Evolutionary conservation across 2,888 invertebrate genomes (phyloP), one percentile per base, ranked within the genome.

Genomic region (Melanophora roralis): DNA sequence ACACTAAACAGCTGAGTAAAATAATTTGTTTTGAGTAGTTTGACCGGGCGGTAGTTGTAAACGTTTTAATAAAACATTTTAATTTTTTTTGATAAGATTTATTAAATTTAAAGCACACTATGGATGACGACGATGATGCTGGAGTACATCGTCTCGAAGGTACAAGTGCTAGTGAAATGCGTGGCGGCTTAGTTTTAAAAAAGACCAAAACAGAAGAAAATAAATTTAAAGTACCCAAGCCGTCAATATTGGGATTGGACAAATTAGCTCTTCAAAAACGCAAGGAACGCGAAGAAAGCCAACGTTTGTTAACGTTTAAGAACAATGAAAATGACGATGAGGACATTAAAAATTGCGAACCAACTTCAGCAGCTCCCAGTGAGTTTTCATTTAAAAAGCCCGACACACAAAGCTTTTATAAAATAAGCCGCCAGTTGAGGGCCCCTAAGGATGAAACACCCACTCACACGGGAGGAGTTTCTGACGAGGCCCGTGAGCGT

Each of bases 391-490:
- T 89, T 57, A 90, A 89, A 80, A 89, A 88, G 12, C 89, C 87
- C 1, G 88, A 89, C 75, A 86, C 85, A 5, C 86, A 85, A 65
- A 87, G 85, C 84, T 86, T 86, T 53, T 88, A 90, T 34, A 89
- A 88, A 74, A 68, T 89, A 1, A 88, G 85, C 36, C 85, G 95
- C 55, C 94, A 95, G 88, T 96, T 97, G 86, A 92, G 98, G 57
- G 92, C 93, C 59, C 92, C 94, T 11, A 93, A 94, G 84, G 94
- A 95, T 85, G 98, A 98, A 90, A 98, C 98, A 0, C 98, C 98
- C 0, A 96, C 98, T 0, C 94, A 98, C 86, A 97, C 98, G 0
- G 98, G 98, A 4, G 98, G 98, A 5, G 95, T 98, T 21, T 95
- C 95, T 32, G 93, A 93, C 72, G 84, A 86, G 53, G 90, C 90